Conservation (phyloP, 2,888 invertebrate genomes). For the Bibio marci region DNA sequence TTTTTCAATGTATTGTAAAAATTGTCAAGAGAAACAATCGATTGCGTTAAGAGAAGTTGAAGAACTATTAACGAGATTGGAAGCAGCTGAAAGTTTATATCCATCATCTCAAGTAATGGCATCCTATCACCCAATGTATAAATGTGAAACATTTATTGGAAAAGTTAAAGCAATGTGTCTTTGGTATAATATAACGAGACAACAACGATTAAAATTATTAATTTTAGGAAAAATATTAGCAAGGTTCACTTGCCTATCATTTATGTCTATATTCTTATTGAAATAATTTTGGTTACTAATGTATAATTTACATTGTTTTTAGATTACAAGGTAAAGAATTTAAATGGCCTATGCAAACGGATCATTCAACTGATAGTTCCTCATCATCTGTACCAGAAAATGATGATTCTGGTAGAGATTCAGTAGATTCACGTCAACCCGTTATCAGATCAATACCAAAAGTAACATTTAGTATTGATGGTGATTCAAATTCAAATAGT, state of each 20-base stretch:
- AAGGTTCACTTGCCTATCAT: too few species aligned
- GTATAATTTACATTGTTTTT: not conserved
- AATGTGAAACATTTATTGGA: slow-evolving; percentile 25
- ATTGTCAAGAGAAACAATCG: slow-evolving; percentile 54
- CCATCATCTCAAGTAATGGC: slow-evolving; percentile 71
- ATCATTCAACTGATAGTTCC: slow-evolving; percentile 20
- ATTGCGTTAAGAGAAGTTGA: slow-evolving; percentile 58
- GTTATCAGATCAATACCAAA: slow-evolving; percentile 14
- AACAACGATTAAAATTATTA: slow-evolving; percentile 64
- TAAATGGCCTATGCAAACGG: slow-evolving; percentile 26
- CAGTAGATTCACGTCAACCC: slow-evolving; percentile 18
- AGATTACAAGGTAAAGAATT: slow-evolving; percentile 26
- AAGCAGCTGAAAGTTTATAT: slow-evolving; percentile 63
- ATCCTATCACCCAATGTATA: slow-evolving; percentile 45
- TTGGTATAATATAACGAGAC: slow-evolving; percentile 81
- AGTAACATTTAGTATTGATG: slow-evolving; percentile 27
- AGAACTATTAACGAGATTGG: slow-evolving; percentile 50
- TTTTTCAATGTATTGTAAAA: slow-evolving; percentile 50
- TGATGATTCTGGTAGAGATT: slow-evolving; percentile 23
- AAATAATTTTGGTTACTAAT: not conserved
- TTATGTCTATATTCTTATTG: not conserved
- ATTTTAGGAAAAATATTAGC: slow-evolving; percentile 50
- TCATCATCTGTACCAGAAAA: slow-evolving; percentile 25
- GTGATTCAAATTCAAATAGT: slow-evolving; percentile 16
- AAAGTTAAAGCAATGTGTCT: slow-evolving; percentile 58